phyloP scores from a whole-genome alignment of 2,797 vertebrate genomes.

The Okamejei kenojei region DNA sequence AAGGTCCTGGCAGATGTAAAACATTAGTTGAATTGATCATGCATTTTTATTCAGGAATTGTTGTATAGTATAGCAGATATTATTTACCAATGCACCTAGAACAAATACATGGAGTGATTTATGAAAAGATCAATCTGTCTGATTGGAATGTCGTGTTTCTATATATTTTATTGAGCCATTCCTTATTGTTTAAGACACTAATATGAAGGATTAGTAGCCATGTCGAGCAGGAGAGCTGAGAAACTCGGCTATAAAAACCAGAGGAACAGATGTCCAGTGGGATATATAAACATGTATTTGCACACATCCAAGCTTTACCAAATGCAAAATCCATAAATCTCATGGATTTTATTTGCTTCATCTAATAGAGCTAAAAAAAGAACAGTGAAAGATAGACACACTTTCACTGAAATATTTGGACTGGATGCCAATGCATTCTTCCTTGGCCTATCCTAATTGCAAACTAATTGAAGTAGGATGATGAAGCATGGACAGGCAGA shows the following conservation, averaged over 20 bases:
- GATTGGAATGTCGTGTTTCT: conserved; percentile 9
- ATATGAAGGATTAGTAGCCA: neutral
- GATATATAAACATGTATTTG: neutral
- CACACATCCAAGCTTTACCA: neutral
- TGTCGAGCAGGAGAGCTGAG: neutral
- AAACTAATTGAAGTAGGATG: conserved; percentile 10
- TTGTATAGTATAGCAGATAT: neutral
- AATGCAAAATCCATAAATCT: conserved; percentile 15
- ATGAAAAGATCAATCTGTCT: conserved; percentile 8
- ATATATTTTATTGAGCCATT: conserved; percentile 2
- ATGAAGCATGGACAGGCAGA: neutral
- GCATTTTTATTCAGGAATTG: neutral
- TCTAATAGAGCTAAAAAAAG: neutral
- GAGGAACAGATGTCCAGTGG: neutral
- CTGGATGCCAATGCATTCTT: neutral
- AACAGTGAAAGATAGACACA: neutral
- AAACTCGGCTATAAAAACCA: neutral
- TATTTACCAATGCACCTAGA: neutral
- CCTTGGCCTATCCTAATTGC: neutral
- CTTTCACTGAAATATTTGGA: neutral
- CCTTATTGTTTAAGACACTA: neutral
- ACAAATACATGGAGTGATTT: neutral
- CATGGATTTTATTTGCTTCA: conserved; percentile 12
- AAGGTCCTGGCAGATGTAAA: neutral
- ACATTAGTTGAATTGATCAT: neutral